Evolutionary conservation across 2,888 invertebrate species (phyloP), one percentile per base, ranked within the genome.

Genomic region (Acholoe squamosa): DNA sequence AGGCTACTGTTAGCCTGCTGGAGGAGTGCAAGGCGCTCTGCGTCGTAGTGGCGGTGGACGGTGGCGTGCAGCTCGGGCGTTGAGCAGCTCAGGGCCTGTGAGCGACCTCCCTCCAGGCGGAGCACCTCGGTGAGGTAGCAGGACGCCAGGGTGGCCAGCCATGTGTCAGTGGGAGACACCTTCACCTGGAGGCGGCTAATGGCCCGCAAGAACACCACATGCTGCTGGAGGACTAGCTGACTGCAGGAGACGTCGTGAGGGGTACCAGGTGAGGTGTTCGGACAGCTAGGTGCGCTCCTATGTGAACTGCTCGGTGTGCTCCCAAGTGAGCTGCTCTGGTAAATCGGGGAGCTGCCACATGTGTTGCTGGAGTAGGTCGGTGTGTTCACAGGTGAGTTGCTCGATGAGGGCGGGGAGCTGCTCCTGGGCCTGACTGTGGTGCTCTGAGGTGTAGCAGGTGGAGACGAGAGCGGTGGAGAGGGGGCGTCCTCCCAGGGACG

Each of bases 401-500:
- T 43, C 5, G 5, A 7, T 3, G 3, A 10, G 10, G 43, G 5
- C 10, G 43, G 3, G 43, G 5, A 7, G 43, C 43, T 43, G 43
- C 10, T 3, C 16, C 22, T 67, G 5, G 67, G 67, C 16, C 14
- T 67, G 3, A 28, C 0, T 28, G 31, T 14, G 31, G 0, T 22
- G 71, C 71, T 71, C 14, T 14, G 71, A 14, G 12, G 3, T 71
- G 28, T 25, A 28, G 28, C 3, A 5, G 71, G 25, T 28, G 31
- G n/a, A 3, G 71, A 28, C 5, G n/a, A 14, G 25, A 3, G 25
- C 25, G 71, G 14, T 0, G 71, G 71, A 16, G 28, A 28, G 12
- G 71, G 71, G 14, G 31, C 28, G 71, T 71, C 71, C 71, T 71
- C 71, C 71, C 71, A 71, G n/a, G 71, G 71, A 25, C 71, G 71